Percentiles rank a stretch among this genome's conserved stretches.
Evolutionary conservation across 1,140 invertebrate genomes (phyloP).

Genomic region (Melipona quadrifasciata): DNA sequence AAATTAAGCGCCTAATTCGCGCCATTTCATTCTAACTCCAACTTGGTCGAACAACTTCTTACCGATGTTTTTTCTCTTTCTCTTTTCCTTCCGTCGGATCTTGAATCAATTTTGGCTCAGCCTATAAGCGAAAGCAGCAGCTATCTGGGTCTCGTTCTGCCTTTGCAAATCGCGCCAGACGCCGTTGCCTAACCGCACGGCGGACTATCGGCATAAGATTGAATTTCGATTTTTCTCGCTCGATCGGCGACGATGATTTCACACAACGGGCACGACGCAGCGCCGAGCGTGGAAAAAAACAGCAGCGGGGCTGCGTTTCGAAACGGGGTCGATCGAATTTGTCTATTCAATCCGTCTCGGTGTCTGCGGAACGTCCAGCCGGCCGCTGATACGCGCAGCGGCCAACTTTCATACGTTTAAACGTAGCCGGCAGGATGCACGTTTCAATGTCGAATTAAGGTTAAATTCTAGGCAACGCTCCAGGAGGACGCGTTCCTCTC

Average conservation of each 20-base stretch:
- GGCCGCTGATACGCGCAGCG: background rate
- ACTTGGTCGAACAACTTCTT: background rate
- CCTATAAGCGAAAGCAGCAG: background rate
- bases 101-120: background rate
- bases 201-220: slow-evolving; percentile 49
- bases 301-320: background rate
- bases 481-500: background rate
- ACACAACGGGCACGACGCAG: background rate
- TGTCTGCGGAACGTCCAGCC: slow-evolving; percentile 20
- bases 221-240: slow-evolving; percentile 58
- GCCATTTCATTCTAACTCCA: no score
- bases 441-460: slow-evolving; percentile 47
- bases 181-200: slow-evolving; percentile 46
- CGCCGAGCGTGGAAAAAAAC: background rate
- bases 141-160: slow-evolving; percentile 6
- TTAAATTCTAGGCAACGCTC: slow-evolving; percentile 35
- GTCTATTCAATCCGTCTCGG: slow-evolving; percentile 38
- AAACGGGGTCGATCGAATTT: slow-evolving; percentile 50
- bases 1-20: background rate
- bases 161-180: slow-evolving; percentile 55
- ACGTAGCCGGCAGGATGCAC: slow-evolving; percentile 31
- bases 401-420: slow-evolving; percentile 34
- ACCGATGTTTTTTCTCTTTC: no score
- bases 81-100: no score
- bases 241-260: slow-evolving; percentile 13